A percentile compares a stretch with the other conserved stretches of the same genome.
Evolutionary conservation across 2,888 invertebrate genomes (phyloP).

Genomic region (Diaphora mendica): DNA sequence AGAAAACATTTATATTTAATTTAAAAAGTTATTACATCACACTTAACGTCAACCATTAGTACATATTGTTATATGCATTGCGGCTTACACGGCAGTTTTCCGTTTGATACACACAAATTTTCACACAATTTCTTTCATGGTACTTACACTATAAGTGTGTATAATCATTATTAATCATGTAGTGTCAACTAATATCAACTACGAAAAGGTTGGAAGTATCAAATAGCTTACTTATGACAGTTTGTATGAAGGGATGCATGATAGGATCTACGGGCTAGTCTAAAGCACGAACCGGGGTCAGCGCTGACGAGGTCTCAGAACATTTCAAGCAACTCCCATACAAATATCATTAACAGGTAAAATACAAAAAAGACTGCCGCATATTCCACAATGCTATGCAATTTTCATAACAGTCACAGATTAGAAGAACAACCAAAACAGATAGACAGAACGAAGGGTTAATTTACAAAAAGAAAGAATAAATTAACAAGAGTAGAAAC

Average conservation of each 20-base stretch:
- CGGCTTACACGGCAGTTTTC: slow-evolving; percentile 77
- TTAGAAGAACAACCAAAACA: slow-evolving; percentile 65
- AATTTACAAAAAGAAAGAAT: slow-evolving; percentile 59
- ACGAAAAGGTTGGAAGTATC: slow-evolving; percentile 33
- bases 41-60: slow-evolving; percentile 77
- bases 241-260: slow-evolving; percentile 74
- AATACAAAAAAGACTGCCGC: slow-evolving; percentile 76
- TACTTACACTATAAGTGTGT: slow-evolving; percentile 29
- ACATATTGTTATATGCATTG: slow-evolving; percentile 81
- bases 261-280: slow-evolving; percentile 74
- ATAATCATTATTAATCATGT: slow-evolving; percentile 17
- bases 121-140: slow-evolving; percentile 20
- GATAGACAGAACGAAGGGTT: slow-evolving; percentile 58
- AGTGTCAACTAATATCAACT: slow-evolving; percentile 27
- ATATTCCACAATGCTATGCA: slow-evolving; percentile 85
- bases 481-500: slow-evolving; percentile 66
- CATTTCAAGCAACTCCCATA: slow-evolving; percentile 69
- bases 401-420: slow-evolving; percentile 79
- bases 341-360: slow-evolving; percentile 62
- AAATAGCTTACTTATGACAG: slow-evolving; percentile 54
- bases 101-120: slow-evolving; percentile 47
- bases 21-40: slow-evolving; percentile 44
- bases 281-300: slow-evolving; percentile 68
- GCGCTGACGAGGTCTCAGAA: slow-evolving; percentile 62
- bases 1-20: slow-evolving; percentile 44